These are phyloP conservation scores for Schizothorax lantsangensis DNA, from an alignment of 2,797 vertebrate species.

Conservation along the genomic window DNA sequence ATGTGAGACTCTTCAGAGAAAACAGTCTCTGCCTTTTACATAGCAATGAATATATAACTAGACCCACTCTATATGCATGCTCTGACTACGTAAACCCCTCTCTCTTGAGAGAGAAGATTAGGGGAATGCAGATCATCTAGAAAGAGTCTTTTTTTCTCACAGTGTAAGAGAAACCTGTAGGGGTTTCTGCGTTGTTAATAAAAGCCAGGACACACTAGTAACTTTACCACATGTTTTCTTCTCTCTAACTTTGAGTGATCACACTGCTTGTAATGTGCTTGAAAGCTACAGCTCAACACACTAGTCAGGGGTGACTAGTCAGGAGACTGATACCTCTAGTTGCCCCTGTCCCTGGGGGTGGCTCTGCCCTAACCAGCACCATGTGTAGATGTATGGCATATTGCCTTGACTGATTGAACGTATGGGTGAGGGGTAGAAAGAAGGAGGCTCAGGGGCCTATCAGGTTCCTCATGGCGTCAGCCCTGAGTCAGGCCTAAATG, in stretches of 20 bases:
- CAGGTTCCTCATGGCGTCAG: slow-evolving; percentile 43
- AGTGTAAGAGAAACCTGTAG: neutral
- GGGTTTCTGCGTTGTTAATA: slow-evolving; percentile 6
- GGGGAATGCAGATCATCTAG: slow-evolving; percentile 19
- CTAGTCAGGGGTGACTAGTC: slow-evolving; percentile 8
- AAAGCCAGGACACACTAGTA: slow-evolving; percentile 18
- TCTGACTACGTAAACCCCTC: neutral
- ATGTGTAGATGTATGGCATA: slow-evolving; percentile 52
- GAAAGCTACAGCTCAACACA: neutral
- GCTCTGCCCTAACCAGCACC: slow-evolving; percentile 48
- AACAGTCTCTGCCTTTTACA: neutral
- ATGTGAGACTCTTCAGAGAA: slow-evolving; percentile 13
- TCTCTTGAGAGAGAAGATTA: slow-evolving; percentile 4
- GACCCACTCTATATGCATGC: neutral
- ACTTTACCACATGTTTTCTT: slow-evolving; percentile 24
- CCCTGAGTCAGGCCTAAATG: slow-evolving; percentile 29
- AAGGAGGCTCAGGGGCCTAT: slow-evolving; percentile 14
- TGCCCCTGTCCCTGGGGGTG: slow-evolving; percentile 29
- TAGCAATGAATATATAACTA: slow-evolving; percentile 7
- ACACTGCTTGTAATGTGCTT: slow-evolving; percentile 21
- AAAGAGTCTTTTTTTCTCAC: slow-evolving; percentile 1
- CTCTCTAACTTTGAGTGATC: neutral
- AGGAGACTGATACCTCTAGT: neutral
- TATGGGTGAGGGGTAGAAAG: slow-evolving; percentile 38
- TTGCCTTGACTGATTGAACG: slow-evolving; percentile 39